phyloP scores from a whole-genome alignment of 2,797 vertebrate genomes.

The Atherinosoma microstoma region DNA sequence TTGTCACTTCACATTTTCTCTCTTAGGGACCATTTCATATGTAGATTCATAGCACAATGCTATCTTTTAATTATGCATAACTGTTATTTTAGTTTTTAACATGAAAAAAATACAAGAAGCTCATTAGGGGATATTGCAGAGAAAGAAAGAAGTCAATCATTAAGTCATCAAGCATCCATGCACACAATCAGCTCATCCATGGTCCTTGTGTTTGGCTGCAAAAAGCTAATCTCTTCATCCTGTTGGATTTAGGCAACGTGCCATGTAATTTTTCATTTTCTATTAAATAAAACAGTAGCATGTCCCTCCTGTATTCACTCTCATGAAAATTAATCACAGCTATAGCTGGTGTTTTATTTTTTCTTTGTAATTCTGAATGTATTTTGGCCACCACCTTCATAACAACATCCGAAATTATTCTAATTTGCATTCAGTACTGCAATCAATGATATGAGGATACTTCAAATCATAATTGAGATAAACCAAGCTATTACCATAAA shows the following conservation, averaged over 20 bases:
- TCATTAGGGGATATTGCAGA: slow-evolving; percentile 10
- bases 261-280: slow-evolving; percentile 13
- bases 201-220: slow-evolving; percentile 6
- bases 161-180: slow-evolving; percentile 8
- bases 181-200: slow-evolving; percentile 6
- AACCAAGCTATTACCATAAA: background rate
- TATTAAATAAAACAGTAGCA: slow-evolving; percentile 9
- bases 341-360: background rate
- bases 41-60: background rate
- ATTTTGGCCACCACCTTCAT: background rate
- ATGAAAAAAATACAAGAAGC: background rate
- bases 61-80: background rate
- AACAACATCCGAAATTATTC: background rate
- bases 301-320: slow-evolving; percentile 9
- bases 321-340: slow-evolving; percentile 15
- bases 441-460: background rate
- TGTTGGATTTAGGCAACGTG: slow-evolving; percentile 5
- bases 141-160: slow-evolving; percentile 8
- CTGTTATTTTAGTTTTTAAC: background rate
- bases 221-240: background rate
- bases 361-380: background rate
- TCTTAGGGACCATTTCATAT: background rate
- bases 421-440: background rate
- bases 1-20: background rate
- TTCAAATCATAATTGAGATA: background rate